These are phyloP conservation scores for Arctopsyche grandis DNA, from an alignment of 1,140 invertebrate species.

Conservation along the genomic window DNA sequence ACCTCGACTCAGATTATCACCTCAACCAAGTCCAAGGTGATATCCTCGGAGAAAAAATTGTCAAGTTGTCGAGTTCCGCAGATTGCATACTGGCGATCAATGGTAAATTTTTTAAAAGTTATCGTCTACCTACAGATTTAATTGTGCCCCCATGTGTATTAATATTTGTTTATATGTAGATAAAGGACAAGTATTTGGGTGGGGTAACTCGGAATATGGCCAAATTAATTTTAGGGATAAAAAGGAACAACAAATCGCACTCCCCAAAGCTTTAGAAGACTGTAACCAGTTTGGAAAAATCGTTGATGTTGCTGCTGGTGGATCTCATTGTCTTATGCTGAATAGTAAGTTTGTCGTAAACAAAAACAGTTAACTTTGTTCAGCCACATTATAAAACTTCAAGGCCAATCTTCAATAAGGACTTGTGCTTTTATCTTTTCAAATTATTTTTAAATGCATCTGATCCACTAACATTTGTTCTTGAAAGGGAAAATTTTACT, in stretches of 20 bases:
- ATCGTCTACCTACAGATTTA: too few relatives aligned
- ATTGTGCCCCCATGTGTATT: too few relatives aligned
- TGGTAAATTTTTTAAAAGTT: too few relatives aligned
- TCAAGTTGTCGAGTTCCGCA: constrained; percentile 80
- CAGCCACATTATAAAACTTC: too few relatives aligned
- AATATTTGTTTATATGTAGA: constrained; percentile 68
- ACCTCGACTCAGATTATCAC: constrained; percentile 70
- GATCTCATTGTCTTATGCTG: constrained; percentile 85
- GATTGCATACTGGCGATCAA: constrained; percentile 92
- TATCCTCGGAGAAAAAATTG: constrained; percentile 82
- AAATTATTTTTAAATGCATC: too few relatives aligned
- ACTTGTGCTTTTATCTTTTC: too few relatives aligned
- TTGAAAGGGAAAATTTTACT: too few relatives aligned
- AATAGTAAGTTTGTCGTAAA: constrained; percentile 75
- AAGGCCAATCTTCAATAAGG: too few relatives aligned
- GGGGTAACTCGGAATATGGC: constrained; percentile 96
- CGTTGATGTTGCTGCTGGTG: constrained; percentile 84
- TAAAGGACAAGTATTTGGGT: constrained; percentile 93
- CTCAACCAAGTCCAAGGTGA: constrained; percentile 81
- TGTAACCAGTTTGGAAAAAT: constrained; percentile 78
- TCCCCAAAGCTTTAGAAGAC: constrained; percentile 74
- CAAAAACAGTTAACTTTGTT: too few relatives aligned
- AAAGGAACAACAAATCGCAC: constrained; percentile 72
- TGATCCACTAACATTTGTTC: too few relatives aligned
- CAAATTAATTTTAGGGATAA: constrained; percentile 73